Evolutionary conservation across 2,888 invertebrate species (phyloP).

Genomic region (Hypena proboscidalis): DNA sequence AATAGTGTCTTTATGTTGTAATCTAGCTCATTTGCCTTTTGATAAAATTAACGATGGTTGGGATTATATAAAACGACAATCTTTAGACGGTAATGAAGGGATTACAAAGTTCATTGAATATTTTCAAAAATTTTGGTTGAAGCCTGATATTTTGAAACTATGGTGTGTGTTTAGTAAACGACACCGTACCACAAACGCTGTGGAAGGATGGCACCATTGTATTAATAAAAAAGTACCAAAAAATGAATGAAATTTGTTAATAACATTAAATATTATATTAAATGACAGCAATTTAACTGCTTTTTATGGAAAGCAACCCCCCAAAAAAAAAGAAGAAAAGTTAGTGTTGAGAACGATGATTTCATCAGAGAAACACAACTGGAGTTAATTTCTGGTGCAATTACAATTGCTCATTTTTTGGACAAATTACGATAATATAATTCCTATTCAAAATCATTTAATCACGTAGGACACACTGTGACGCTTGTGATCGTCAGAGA

Average conservation of each 20-base stretch:
- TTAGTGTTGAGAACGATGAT: slow-evolving; percentile 2
- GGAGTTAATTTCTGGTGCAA: slow-evolving; percentile 5
- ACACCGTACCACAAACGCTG: slow-evolving; percentile 5
- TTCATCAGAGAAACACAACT: slow-evolving; percentile 8
- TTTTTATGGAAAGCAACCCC: slow-evolving; percentile 6
- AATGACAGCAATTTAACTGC: slow-evolving; percentile 6
- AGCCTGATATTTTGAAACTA: not conserved
- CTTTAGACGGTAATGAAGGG: no score
- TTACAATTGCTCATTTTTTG: slow-evolving; percentile 5
- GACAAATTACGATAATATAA: no score
- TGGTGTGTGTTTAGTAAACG: no score
- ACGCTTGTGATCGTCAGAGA: no score
- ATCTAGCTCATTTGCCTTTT: slow-evolving; percentile 7
- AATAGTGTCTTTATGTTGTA: slow-evolving; percentile 3
- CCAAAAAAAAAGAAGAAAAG: slow-evolving; percentile 4
- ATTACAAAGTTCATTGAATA: not conserved
- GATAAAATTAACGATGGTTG: slow-evolving; percentile 6
- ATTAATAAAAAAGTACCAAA: slow-evolving; percentile 9
- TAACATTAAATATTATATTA: slow-evolving; percentile 6
- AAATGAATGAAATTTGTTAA: slow-evolving; percentile 7
- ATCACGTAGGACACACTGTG: no score
- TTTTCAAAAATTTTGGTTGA: slow-evolving; percentile 1
- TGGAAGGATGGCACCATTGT: slow-evolving; percentile 7
- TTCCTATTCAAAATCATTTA: no score
- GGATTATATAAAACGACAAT: no score